phyloP scores from a whole-genome alignment of 2,113 vertebrate genomes.

The Chrysemys picta region DNA sequence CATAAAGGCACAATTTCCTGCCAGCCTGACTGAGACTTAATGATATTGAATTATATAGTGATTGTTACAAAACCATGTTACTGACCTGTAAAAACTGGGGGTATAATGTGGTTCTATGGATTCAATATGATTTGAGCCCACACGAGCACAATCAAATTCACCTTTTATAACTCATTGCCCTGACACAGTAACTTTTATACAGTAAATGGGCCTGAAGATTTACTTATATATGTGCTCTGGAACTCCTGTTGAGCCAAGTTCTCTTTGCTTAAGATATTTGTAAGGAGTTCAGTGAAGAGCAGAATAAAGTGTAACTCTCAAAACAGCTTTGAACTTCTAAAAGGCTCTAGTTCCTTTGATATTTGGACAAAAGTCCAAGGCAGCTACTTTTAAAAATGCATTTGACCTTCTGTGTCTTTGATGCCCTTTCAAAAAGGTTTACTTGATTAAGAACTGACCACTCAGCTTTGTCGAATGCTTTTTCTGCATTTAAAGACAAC shows the following conservation, averaged over 20 bases:
- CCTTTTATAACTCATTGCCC: neutral
- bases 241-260: neutral
- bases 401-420: neutral
- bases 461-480: neutral
- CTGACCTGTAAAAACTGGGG: neutral
- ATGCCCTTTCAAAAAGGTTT: neutral
- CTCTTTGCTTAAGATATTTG: neutral
- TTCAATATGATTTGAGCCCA: neutral
- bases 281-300: neutral
- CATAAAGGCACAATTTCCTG: neutral
- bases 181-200: neutral
- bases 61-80: neutral
- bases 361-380: neutral
- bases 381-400: neutral
- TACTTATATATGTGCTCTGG: neutral
- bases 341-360: neutral
- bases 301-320: neutral
- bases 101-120: neutral
- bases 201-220: neutral
- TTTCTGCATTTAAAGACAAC: neutral
- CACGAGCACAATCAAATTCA: neutral
- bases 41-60: neutral
- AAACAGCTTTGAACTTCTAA: neutral
- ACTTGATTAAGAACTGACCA: neutral
- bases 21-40: neutral